Percentiles rank a stretch among this genome's conserved stretches.
These are phyloP conservation scores for Yponomeuta malinellus DNA, from an alignment of 2,888 invertebrate species.

Conservation along the genomic window DNA sequence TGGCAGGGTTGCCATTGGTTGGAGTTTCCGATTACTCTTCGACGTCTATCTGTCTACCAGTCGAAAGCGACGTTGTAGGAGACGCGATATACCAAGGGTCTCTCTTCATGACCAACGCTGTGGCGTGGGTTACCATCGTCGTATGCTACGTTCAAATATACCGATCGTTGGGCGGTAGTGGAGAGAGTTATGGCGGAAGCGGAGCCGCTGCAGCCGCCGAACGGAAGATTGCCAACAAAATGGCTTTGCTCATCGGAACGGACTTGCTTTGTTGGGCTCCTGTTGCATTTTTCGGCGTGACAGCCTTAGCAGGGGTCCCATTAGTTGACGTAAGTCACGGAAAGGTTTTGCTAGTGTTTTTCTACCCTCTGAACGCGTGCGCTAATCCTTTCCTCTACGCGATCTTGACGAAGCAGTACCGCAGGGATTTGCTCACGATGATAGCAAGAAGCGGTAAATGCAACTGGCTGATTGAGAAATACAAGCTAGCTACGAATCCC, in stretches of 20 bases:
- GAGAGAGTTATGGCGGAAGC: slow-evolving; percentile 78
- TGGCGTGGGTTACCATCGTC: slow-evolving; percentile 89
- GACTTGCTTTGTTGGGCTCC: slow-evolving; percentile 92
- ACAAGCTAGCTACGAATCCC: slow-evolving; percentile 58
- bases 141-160: slow-evolving; percentile 92
- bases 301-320: slow-evolving; percentile 89
- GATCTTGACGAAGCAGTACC: slow-evolving; percentile 90
- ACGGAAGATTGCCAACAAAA: slow-evolving; percentile 90
- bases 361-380: slow-evolving; percentile 93
- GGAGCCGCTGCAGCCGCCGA: slow-evolving; percentile 78
- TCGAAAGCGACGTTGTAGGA: slow-evolving; percentile 81
- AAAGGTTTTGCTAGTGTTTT: slow-evolving; percentile 90
- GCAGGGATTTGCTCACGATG: slow-evolving; percentile 82
- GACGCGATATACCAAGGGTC: slow-evolving; percentile 85
- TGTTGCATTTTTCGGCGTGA: slow-evolving; percentile 91
- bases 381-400: slow-evolving; percentile 96
- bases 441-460: slow-evolving; percentile 77
- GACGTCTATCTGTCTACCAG: slow-evolving; percentile 90
- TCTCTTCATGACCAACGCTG: slow-evolving; percentile 84
- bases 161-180: slow-evolving; percentile 83
- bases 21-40: slow-evolving; percentile 93
- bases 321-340: slow-evolving; percentile 88
- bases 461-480: slow-evolving; percentile 57
- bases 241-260: slow-evolving; percentile 92
- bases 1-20: slow-evolving; percentile 87